Evolutionary conservation across 35 echinoderm and acorn worm genomes (phyloP).

Genomic region (Patiria miniata): DNA sequence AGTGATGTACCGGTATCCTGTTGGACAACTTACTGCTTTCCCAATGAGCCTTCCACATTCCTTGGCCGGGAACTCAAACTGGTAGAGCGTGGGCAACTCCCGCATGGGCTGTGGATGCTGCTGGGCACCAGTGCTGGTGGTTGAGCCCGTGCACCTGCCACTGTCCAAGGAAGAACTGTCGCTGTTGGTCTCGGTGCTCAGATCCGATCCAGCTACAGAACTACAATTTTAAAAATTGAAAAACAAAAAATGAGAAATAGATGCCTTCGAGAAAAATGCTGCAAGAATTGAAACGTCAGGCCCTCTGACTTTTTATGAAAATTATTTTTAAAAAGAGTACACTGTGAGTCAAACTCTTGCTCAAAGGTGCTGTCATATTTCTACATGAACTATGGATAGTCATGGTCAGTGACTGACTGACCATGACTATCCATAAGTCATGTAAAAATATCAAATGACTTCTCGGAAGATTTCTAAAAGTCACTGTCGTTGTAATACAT

Average conservation of each 20-base stretch:
- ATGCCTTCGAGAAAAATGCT: neutral
- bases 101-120: constrained; percentile 19
- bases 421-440: too few relatives aligned
- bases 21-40: constrained; percentile 63
- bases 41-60: constrained; percentile 87
- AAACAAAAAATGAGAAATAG: neutral
- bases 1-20: neutral
- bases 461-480: too few relatives aligned
- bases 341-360: too few relatives aligned
- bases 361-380: too few relatives aligned
- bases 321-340: neutral
- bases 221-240: constrained; percentile 19
- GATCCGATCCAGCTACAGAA: constrained; percentile 80
- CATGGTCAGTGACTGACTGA: too few relatives aligned
- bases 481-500: too few relatives aligned
- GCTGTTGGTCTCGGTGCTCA: constrained; percentile 85
- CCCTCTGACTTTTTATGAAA: neutral
- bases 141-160: constrained; percentile 71
- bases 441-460: too few relatives aligned
- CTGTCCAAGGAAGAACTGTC: constrained; percentile 94
- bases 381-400: too few relatives aligned
- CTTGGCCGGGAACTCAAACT: constrained; percentile 95
- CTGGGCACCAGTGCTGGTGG: constrained; percentile 29
- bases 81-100: constrained; percentile 60
- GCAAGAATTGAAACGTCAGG: neutral